Evolutionary conservation across 2,113 vertebrate species (phyloP).

Genomic region (Fulmarus glacialis): DNA sequence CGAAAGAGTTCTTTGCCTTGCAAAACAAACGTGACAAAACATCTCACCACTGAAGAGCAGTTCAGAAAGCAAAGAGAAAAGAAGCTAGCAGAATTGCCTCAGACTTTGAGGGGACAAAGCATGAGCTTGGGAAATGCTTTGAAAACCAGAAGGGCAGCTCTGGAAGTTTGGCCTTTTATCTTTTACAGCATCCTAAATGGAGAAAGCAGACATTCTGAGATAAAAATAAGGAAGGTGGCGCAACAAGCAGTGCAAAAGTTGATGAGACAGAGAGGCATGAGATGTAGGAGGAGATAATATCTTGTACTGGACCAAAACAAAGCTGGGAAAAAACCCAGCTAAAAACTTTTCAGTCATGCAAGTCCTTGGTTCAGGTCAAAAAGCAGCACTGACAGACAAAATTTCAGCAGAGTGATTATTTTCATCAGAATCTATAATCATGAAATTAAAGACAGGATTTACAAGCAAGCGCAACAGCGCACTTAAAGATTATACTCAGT

Average conservation of each 20-base stretch:
- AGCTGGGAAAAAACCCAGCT: neutral
- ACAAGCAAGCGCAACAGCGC: neutral
- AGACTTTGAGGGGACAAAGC: neutral
- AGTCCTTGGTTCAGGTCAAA: neutral
- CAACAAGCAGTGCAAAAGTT: neutral
- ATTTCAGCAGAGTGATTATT: neutral
- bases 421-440: neutral
- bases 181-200: neutral
- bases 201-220: neutral
- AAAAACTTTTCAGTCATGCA: neutral
- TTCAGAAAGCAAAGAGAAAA: neutral
- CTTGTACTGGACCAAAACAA: neutral
- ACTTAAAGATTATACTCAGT: rapidly evolving
- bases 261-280: neutral
- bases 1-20: neutral
- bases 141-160: neutral
- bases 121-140: neutral
- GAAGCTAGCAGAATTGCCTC: neutral
- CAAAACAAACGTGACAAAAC: neutral
- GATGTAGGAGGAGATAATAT: neutral
- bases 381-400: neutral
- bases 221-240: neutral
- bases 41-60: neutral
- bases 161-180: neutral
- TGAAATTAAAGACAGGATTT: neutral